Evolutionary conservation across 2,888 invertebrate species (phyloP).

Genomic region (Machimus rusticus): DNA sequence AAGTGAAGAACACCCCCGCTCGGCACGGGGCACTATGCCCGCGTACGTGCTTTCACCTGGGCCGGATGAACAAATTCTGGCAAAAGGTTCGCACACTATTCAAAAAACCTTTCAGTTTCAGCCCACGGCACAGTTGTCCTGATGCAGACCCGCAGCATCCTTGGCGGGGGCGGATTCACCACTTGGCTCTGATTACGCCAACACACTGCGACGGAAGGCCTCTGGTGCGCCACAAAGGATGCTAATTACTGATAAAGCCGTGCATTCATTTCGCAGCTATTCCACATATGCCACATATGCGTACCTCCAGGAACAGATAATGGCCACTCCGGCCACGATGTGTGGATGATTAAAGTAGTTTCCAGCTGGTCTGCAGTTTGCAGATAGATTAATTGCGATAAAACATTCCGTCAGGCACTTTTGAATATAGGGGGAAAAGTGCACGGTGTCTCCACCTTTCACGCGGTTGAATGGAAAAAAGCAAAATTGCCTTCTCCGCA

Average conservation of each 20-base stretch:
- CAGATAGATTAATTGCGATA: constrained; percentile 14
- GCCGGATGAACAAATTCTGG: background rate
- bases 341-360: constrained; percentile 30
- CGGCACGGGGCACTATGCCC: background rate
- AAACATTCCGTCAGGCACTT: background rate
- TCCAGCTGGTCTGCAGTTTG: background rate
- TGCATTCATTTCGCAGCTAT: constrained; percentile 21
- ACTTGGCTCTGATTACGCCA: background rate
- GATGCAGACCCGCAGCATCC: background rate
- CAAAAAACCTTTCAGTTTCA: background rate
- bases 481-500: background rate
- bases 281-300: constrained; percentile 14
- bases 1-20: background rate
- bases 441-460: background rate
- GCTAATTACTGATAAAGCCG: constrained; percentile 22
- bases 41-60: background rate
- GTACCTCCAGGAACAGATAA: constrained; percentile 2
- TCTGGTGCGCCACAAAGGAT: constrained; percentile 4
- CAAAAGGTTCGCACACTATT: background rate
- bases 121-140: background rate
- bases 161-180: background rate
- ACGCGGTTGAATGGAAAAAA: background rate
- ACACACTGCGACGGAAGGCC: background rate
- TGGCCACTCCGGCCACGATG: background rate
- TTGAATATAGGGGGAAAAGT: background rate